A percentile compares a stretch with the other conserved stretches of the same genome.
These are phyloP conservation scores for Cosmia pyralina DNA, from an alignment of 2,888 invertebrate species.

Conservation along the genomic window DNA sequence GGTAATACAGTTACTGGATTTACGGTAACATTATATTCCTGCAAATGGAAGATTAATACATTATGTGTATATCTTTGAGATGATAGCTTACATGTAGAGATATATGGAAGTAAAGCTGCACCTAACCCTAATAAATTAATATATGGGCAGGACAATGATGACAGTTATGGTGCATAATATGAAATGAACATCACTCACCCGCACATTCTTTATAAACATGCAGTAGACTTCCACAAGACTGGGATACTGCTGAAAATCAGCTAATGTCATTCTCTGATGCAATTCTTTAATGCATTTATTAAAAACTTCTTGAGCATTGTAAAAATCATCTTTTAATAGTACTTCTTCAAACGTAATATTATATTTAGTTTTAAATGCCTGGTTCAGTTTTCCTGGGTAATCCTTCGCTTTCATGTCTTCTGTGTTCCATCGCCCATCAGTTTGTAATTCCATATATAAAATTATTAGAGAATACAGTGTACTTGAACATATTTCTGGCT, in stretches of 20 bases:
- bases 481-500: constrained; percentile 61
- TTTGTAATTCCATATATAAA: constrained; percentile 76
- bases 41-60: constrained; percentile 58
- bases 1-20: constrained; percentile 78
- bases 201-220: constrained; percentile 72
- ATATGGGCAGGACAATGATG: background rate
- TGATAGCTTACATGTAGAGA: background rate
- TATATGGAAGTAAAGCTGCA: background rate
- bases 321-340: constrained; percentile 66
- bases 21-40: constrained; percentile 76
- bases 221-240: constrained; percentile 80
- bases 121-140: background rate
- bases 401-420: constrained; percentile 67
- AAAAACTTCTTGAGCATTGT: constrained; percentile 78
- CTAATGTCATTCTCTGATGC: constrained; percentile 76
- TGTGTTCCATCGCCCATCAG: constrained; percentile 76
- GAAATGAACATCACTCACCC: constrained; percentile 66
- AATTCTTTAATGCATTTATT: constrained; percentile 77
- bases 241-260: constrained; percentile 81
- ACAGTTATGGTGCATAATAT: background rate
- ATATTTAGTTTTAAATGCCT: constrained; percentile 72
- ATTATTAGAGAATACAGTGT: constrained; percentile 75
- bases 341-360: constrained; percentile 71
- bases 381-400: constrained; percentile 72
- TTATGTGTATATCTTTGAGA: background rate